Evolutionary conservation across 2,888 invertebrate species (phyloP), one percentile per base, ranked within the genome.

Genomic region (Iphiclides podalirius): DNA sequence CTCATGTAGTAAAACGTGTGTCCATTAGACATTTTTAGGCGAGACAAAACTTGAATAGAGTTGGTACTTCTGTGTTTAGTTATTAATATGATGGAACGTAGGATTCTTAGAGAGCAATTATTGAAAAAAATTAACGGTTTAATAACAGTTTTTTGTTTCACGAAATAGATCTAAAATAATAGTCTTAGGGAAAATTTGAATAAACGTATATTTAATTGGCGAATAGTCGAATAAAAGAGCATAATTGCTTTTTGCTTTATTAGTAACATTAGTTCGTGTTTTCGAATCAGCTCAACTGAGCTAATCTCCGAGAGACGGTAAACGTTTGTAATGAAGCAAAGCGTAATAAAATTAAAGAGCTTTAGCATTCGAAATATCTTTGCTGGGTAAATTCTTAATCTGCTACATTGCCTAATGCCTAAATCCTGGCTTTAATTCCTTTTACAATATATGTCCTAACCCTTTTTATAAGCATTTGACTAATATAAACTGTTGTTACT

Each of bases 301-400:
- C 9, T 49, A 43, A 49, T 49, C 43, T 20, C 38, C 16, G 16
- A 34, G 23, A 39, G 26, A 43, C 34, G 38, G 39, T 17, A 43
- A 43, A 49, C 49, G 43, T 43, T 43, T 38, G 16, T 43, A 43
- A 43, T 49, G 38, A 43, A 43, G 49, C 43, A 49, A 43, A 49
- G 49, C 12, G 34, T 39, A 43, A 49, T 34, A 34, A 39, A 38
- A 43, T 43, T 43, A 43, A 39, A 16, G 15, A 38, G 38, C 43
- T 34, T 38, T 26, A 38, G 43, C 23, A 43, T 39, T 38, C 16
- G 20, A 49, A 11, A 12, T 37, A 23, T 37, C 15, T 23, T 36
- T n/a, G 48, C 23, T 33, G 40, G 33, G 11, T 40, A 9, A 26
- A 39, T 33, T 16, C 17, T 31, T 7, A 38, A 46, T 46, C 2